Evolutionary conservation across 1,140 invertebrate species (phyloP), one percentile per base, ranked within the genome.

Genomic region (Caenorhabditis brenneri): DNA sequence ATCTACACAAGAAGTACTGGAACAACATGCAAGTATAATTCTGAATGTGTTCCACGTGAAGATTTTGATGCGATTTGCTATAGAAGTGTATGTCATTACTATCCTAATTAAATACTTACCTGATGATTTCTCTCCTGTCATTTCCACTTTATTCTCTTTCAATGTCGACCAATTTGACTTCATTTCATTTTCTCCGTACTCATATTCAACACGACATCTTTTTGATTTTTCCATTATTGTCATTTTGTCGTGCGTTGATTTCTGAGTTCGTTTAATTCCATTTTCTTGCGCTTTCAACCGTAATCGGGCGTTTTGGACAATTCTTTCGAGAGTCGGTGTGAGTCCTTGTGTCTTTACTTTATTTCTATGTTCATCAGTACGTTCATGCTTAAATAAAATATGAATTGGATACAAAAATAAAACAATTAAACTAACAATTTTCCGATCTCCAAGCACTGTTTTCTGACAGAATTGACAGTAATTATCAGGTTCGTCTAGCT

Each of bases 381-480:
- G 33, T 42, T 74, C 65, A 29, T 74, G 65, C 65, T 74, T 33
- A 12, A 74, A 74, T 16, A 16, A 16, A 36, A 33, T 33, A 19
- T 3, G 19, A 27, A 2, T 10, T 55, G 4, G 22, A 27, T 12
- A 27, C 6, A 27, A 9, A 24, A 29, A 55, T 22, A 9, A 5
- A n/a, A 55, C n/a, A n/a, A n/a, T n/a, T n/a, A n/a, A 27, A 42
- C 65, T 27, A 7, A 74, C 65, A 74, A 42, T 36, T 74, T 46
- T 74, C 22, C 65, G 12, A 3, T 39, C 65, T 12, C 65, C 65
- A 74, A 24, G 2, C 9, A 42, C 24, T n/a, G 29, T 24, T 42
- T 46, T 74, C n/a, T 42, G 4, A 12, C 65, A 74, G n/a, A 74
- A 74, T 29, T 74, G 65, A 46, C 65, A 74, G n/a, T 46, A 74